phyloP scores from a whole-genome alignment of 2,113 vertebrate genomes.

The Suncus etruscus region DNA sequence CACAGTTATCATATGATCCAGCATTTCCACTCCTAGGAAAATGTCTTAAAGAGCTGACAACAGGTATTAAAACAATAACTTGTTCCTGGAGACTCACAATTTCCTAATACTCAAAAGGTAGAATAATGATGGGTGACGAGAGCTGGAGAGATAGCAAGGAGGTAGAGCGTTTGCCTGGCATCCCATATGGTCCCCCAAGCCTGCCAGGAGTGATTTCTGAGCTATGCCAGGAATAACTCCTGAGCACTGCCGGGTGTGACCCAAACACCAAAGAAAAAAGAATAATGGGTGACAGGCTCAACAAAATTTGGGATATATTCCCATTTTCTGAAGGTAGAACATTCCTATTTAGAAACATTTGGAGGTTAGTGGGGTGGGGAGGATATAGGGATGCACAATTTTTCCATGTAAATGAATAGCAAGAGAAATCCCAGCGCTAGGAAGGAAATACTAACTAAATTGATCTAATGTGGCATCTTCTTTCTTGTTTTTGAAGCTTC shows the following conservation, averaged over 20 bases:
- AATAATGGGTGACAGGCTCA: neutral
- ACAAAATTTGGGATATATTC: neutral
- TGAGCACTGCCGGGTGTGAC: too few relatives aligned
- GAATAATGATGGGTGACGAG: too few relatives aligned
- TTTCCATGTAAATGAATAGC: neutral
- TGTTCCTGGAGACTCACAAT: neutral
- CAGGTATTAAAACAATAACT: neutral
- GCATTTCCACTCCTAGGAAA: neutral
- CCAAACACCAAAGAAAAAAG: too few relatives aligned
- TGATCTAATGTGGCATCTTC: too few relatives aligned
- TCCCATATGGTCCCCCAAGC: too few relatives aligned
- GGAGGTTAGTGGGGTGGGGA: neutral
- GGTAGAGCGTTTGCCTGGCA: too few relatives aligned
- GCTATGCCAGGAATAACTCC: too few relatives aligned
- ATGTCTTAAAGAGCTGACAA: neutral
- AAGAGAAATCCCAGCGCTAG: neutral
- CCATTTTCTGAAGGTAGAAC: neutral
- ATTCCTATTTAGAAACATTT: neutral
- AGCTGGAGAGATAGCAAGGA: too few relatives aligned
- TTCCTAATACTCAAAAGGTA: neutral
- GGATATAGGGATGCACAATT: neutral
- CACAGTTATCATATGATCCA: neutral
- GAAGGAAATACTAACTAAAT: neutral
- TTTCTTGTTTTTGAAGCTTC: neutral
- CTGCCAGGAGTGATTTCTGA: too few relatives aligned